Base-by-base conservation (phyloP, 2,888 invertebrate genomes). In the Busseola fusca region DNA sequence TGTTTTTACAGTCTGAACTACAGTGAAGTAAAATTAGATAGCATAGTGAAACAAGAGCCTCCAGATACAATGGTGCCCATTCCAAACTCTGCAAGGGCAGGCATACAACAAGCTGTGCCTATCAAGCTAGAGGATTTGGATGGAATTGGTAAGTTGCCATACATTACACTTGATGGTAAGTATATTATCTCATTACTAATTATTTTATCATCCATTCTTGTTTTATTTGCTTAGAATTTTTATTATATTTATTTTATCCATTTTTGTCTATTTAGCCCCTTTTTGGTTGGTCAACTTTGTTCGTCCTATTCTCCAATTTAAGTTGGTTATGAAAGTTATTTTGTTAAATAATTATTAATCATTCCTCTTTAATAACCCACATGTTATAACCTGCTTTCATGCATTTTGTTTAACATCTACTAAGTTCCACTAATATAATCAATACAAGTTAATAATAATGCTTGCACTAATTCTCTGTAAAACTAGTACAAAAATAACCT, bases 111-210 rank as follows among this genome's bases (percentile, higher is more conserved):
- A 81, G 93, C 94, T 18, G 93, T 95, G 67, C 95, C 95, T 57
- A 95, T 95, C 69, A 95, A 95, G 83, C 85, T 95, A 67, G 95
- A 95, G 87, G 95, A 95, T 87, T 89, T 95, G 64, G 95, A 95
- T 91, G 95, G 95, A 80, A 95, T 95, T 87, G 95, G 95, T 95
- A 87, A 90, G 89, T 69, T 66, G 50, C 65, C 62, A 69, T 60
- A 54, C 42, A 62, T 63, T 64, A 59, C 58, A 63, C 40, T 79
- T 54, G 74, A 76, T 75, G 78, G 78, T 75, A 78, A 62, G 66
- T 59, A 75, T 70, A 76, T 74, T 70, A 76, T 74, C 54, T 69
- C 25, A 60, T 62, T 56, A 64, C 16, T 54, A 64, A 77, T 59
- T 76, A 12, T 37, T 45, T 68, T 30, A 52, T 68, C 57, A 68